Evolutionary conservation across 2,888 invertebrate genomes (phyloP).

Genomic region (Drosophila stalkeri): DNA sequence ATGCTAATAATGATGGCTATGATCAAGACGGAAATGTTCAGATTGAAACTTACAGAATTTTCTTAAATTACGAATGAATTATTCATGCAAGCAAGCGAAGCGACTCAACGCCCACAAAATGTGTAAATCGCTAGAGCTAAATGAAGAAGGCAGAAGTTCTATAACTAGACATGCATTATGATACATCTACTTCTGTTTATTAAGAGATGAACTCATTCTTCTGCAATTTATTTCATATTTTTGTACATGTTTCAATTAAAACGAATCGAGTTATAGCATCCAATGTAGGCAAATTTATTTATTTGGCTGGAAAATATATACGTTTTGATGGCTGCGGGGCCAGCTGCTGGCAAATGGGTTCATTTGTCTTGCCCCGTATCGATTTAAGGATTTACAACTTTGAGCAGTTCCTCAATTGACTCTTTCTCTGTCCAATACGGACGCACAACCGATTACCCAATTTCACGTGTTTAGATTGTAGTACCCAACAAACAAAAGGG

Average conservation of each 20-base stretch:
- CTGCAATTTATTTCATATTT: slow-evolving; percentile 16
- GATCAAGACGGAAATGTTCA: slow-evolving; percentile 17
- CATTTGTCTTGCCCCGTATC: slow-evolving; percentile 53
- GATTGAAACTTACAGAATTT: slow-evolving; percentile 18
- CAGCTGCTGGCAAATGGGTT: slow-evolving; percentile 42
- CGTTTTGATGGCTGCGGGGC: not conserved
- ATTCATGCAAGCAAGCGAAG: slow-evolving; percentile 36
- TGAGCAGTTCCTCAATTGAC: slow-evolving; percentile 24
- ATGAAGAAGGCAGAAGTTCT: slow-evolving; percentile 24
- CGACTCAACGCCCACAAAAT: slow-evolving; percentile 4
- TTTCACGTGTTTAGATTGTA: slow-evolving; percentile 57
- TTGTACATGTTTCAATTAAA: slow-evolving; percentile 20
- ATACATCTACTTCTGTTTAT: too few relatives aligned
- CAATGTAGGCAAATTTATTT: slow-evolving; percentile 46
- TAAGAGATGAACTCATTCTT: not conserved
- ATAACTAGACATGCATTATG: too few relatives aligned
- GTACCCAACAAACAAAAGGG: slow-evolving; percentile 38
- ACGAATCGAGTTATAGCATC: slow-evolving; percentile 38
- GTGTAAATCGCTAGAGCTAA: slow-evolving; percentile 49
- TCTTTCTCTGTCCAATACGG: slow-evolving; percentile 41
- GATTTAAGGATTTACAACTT: slow-evolving; percentile 33
- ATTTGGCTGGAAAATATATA: slow-evolving; percentile 37
- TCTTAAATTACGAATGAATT: slow-evolving; percentile 50
- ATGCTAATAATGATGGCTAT: slow-evolving; percentile 8
- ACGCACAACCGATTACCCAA: slow-evolving; percentile 57